Percentiles rank a stretch among this genome's conserved stretches.
Conservation (phyloP, 1,140 invertebrate species). For the Holcopasites calliopsidis region DNA sequence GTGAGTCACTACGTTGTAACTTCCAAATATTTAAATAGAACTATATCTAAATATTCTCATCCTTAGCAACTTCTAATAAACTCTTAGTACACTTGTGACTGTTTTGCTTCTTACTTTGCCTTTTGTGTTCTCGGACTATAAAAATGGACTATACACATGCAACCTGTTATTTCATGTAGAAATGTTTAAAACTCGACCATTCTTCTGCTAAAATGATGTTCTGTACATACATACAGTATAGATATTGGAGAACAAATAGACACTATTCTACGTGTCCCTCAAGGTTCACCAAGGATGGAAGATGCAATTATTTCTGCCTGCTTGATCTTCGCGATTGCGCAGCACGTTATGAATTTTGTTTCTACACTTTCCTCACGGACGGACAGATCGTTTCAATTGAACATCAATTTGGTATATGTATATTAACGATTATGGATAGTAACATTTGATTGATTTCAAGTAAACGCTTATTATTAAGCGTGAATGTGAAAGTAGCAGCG, state of each 20-base stretch:
- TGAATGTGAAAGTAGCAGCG: too few species aligned
- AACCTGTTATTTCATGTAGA: background rate
- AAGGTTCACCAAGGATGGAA: conserved; percentile 67
- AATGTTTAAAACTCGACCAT: background rate
- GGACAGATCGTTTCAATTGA: background rate
- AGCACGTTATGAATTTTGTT: conserved; percentile 24
- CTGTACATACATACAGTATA: too few species aligned
- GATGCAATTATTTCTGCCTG: conserved; percentile 72
- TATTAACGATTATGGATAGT: background rate
- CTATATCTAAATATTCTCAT: too few species aligned
- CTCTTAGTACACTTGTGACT: background rate
- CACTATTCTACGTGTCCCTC: conserved; percentile 56
- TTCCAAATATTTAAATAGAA: too few species aligned
- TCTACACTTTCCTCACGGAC: too few species aligned
- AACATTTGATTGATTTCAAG: background rate
- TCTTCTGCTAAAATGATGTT: conserved; percentile 33
- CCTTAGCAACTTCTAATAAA: background rate
- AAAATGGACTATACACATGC: background rate
- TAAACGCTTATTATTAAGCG: background rate
- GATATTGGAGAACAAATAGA: conserved; percentile 42
- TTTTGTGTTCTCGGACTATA: too few species aligned
- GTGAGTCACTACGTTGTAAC: too few species aligned
- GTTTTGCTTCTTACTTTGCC: background rate
- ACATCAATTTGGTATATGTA: background rate
- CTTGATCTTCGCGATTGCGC: conserved; percentile 46